Evolutionary conservation across 2,113 vertebrate genomes (phyloP).

Genomic region (Hydropotes inermis): DNA sequence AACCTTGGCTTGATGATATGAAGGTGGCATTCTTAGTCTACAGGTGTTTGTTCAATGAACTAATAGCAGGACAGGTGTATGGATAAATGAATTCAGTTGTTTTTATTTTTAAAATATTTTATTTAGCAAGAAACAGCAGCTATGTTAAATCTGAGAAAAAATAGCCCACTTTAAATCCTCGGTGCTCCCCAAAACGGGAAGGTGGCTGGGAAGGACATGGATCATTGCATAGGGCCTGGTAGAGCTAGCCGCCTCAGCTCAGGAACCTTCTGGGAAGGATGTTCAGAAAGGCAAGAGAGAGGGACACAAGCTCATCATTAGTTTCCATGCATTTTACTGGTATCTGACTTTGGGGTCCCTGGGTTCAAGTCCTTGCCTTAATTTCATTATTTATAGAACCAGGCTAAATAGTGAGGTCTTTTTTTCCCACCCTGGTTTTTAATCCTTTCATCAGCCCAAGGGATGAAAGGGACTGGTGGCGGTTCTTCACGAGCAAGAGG

Average conservation of each 20-base stretch:
- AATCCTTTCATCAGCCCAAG: background rate
- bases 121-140: background rate
- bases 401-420: background rate
- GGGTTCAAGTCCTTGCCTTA: background rate
- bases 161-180: background rate
- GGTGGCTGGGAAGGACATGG: background rate
- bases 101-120: background rate
- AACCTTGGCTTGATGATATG: background rate
- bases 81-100: background rate
- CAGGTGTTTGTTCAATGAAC: background rate
- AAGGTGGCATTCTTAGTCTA: background rate
- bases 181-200: background rate
- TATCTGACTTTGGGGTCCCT: background rate
- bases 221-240: fast-evolving
- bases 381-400: background rate
- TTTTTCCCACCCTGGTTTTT: background rate
- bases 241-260: background rate
- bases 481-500: background rate
- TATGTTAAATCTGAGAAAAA: background rate
- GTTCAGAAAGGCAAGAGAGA: background rate
- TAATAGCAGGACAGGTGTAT: background rate
- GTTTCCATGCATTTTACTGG: background rate
- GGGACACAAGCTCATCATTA: background rate
- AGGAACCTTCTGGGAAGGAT: background rate
- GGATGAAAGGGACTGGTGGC: background rate